These are phyloP conservation scores for Paradisaea rubra DNA, from an alignment of 2,113 vertebrate species.

Conservation along the genomic window DNA sequence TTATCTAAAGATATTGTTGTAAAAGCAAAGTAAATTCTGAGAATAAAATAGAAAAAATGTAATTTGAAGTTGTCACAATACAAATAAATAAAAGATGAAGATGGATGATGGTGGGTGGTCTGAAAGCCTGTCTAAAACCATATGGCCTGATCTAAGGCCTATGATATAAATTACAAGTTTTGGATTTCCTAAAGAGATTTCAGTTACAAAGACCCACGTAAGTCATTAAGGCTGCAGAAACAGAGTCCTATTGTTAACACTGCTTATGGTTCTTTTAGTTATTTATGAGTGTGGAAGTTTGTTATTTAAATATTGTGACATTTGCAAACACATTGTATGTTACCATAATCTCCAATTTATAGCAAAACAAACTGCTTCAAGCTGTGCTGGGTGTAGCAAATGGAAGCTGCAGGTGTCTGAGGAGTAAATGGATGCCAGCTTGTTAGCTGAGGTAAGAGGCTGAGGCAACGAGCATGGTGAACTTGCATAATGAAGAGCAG, in stretches of 20 bases:
- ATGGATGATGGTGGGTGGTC: not conserved
- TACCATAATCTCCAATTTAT: slow-evolving; percentile 31
- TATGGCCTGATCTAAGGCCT: not conserved
- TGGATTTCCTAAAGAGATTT: not conserved
- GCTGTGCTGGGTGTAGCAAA: slow-evolving; percentile 22
- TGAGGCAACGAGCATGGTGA: not conserved
- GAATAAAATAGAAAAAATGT: not conserved
- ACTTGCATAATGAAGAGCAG: not conserved
- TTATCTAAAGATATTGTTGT: not conserved
- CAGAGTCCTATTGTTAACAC: not conserved
- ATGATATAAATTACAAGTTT: not conserved
- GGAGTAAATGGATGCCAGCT: slow-evolving; percentile 37
- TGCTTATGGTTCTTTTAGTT: not conserved
- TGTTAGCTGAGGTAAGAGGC: slow-evolving; percentile 17
- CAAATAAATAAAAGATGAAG: not conserved
- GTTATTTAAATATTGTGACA: slow-evolving; percentile 56
- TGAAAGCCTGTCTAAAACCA: slow-evolving; percentile 1
- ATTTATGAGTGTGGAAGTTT: not conserved
- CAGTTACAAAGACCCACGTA: not conserved
- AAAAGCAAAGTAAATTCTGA: not conserved
- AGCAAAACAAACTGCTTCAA: slow-evolving; percentile 29
- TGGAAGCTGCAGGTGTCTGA: slow-evolving; percentile 33
- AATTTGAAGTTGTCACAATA: slow-evolving; percentile 22
- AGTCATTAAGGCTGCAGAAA: not conserved
- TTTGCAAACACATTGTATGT: slow-evolving; percentile 7